A percentile compares a stretch with the other conserved stretches of the same genome.
Evolutionary conservation across 2,113 vertebrate species (phyloP).

Genomic region (Azemiops feae): DNA sequence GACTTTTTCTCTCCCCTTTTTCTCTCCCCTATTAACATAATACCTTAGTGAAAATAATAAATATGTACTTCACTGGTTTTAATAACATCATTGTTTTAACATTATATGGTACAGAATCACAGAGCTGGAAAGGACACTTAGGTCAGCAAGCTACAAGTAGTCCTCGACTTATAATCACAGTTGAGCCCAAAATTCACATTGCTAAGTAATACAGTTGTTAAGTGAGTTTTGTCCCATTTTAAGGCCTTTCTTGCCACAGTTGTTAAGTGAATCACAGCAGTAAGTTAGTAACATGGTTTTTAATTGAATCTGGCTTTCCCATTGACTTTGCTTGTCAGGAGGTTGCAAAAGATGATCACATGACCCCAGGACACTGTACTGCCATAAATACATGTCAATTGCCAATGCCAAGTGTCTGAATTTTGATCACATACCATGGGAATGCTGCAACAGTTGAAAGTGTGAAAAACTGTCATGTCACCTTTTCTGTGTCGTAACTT

Average conservation of each 20-base stretch:
- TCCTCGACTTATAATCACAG: not conserved
- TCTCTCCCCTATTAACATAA: not conserved
- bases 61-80: too few relatives aligned
- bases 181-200: not conserved
- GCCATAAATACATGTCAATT: not conserved
- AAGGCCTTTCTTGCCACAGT: not conserved
- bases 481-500: not conserved
- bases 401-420: not conserved
- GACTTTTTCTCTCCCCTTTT: not conserved
- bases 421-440: not conserved
- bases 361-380: not conserved
- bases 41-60: not conserved
- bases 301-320: not conserved
- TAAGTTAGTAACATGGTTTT: not conserved
- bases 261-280: not conserved
- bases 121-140: not conserved
- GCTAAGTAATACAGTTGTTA: not conserved
- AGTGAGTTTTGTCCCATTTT: not conserved
- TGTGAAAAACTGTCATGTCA: not conserved
- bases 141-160: not conserved
- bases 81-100: not conserved
- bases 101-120: not conserved
- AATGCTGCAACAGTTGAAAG: not conserved
- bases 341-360: not conserved
- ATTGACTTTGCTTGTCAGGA: not conserved